Evolutionary conservation across 2,113 vertebrate genomes (phyloP).

Genomic region (Hassar affinis): DNA sequence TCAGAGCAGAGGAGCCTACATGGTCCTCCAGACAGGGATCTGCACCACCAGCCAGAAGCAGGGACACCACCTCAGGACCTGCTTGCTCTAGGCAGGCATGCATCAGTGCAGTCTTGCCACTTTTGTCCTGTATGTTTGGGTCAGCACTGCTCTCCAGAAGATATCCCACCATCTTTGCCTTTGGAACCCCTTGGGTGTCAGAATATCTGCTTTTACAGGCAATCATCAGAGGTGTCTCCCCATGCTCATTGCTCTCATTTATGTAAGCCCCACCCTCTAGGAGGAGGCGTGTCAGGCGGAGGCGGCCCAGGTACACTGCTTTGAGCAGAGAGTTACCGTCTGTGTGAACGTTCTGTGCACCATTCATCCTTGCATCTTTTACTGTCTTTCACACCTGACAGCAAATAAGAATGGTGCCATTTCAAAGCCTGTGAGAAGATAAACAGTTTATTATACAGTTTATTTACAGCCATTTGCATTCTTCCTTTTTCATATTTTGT

Average conservation of each 20-base stretch:
- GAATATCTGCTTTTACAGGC: conserved; percentile 82
- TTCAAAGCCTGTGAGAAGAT: conserved; percentile 32
- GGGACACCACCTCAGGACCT: conserved; percentile 78
- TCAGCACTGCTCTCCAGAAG: conserved; percentile 90
- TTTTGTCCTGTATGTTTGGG: conserved; percentile 91
- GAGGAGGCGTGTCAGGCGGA: conserved; percentile 86
- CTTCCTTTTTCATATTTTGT: not conserved
- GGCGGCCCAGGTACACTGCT: conserved; percentile 85
- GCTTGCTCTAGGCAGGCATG: conserved; percentile 83
- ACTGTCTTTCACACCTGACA: conserved; percentile 3
- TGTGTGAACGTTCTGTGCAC: conserved; percentile 59
- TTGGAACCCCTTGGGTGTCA: conserved; percentile 82
- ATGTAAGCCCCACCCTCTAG: conserved; percentile 89
- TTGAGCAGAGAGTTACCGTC: conserved; percentile 84
- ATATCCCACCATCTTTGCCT: conserved; percentile 85
- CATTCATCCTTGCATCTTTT: conserved; percentile 57
- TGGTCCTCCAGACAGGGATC: conserved; percentile 88
- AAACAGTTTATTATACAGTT: not conserved
- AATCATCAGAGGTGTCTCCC: conserved; percentile 88
- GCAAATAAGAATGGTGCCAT: not conserved
- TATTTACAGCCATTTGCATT: not conserved
- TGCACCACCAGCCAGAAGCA: conserved; percentile 79
- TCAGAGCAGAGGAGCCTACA: conserved; percentile 77
- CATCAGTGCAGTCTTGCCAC: conserved; percentile 86
- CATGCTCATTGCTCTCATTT: conserved; percentile 88